Base-by-base conservation (phyloP, 2,113 vertebrate species). In the Podiceps cristatus region DNA sequence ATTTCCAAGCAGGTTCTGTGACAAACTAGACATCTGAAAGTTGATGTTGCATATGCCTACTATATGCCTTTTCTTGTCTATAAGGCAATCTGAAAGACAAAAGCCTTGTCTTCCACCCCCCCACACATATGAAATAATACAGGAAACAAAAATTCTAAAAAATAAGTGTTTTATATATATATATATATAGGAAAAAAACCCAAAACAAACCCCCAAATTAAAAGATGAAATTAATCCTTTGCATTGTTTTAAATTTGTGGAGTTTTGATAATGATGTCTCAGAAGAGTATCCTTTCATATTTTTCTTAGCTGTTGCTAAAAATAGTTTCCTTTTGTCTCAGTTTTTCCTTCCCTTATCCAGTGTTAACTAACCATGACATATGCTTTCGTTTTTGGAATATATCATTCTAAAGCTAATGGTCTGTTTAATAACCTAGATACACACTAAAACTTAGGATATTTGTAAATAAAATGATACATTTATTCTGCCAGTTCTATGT, bases 381-480 rank as follows among this genome's bases (percentile, higher is more conserved):
- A 80, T 76, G 35, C 15, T 80, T 94, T 78, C 44, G 7, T 62
- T 47, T 66, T 79, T 78, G 56, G 76, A 82, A 87, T 91, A 35
- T 27, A 71, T 63, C 27, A 14, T 74, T 87, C 56, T 76, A 18
- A 93, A 90, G 35, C 47, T 90, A 82, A 85, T 78, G 31, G 31
- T 72, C 58, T 89, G 20, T 69, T 95, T 91, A 56, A 87, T 72
- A 95, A 77, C 91, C 62, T 90, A 87, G 89, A 76, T 82, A 85
- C 55, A 76, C 33, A 35, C 5, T 33, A 44, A 90, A 77, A 44
- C 78, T 25, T 55, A 82, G 12, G 44, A 2, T 96, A 89, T 94
- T 96, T 96, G 88, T 96, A 91, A 96, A 96, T 89, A 92, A 95
- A 92, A 80, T 29, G 11, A 18, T n/a, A 31, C 12, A 25, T 87